Percentiles rank a stretch among this genome's conserved stretches.
These are phyloP conservation scores for Heliothis subflexa DNA, from an alignment of 1,140 invertebrate genomes.

Conservation along the genomic window DNA sequence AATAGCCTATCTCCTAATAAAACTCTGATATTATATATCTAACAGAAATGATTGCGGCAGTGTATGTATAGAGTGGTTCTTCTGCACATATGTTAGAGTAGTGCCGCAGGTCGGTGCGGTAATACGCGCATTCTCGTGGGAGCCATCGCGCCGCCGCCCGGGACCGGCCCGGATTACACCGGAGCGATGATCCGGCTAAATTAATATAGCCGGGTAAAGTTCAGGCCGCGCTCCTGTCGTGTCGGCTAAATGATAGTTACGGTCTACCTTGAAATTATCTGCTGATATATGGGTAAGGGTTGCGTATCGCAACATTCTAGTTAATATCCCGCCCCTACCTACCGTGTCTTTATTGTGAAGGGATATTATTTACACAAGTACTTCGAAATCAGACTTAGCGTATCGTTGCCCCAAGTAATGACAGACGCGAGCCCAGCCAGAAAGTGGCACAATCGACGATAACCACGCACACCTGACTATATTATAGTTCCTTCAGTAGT, in stretches of 20 bases:
- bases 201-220: constrained; percentile 1
- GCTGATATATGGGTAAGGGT: constrained; percentile 19
- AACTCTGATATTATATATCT: too few relatives aligned
- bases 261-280: constrained; percentile 12
- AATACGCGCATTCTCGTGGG: constrained; percentile 8
- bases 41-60: not conserved
- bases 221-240: not conserved
- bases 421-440: too few relatives aligned
- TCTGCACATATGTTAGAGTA: not conserved
- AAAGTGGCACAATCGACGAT: too few relatives aligned
- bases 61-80: not conserved
- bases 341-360: not conserved
- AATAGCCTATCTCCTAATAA: too few relatives aligned
- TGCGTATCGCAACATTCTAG: not conserved
- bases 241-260: not conserved
- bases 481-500: too few relatives aligned
- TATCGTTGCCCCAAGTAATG: too few relatives aligned
- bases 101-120: not conserved
- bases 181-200: not conserved
- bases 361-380: too few relatives aligned
- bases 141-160: not conserved
- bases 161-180: not conserved
- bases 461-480: too few relatives aligned
- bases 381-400: too few relatives aligned
- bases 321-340: not conserved